A percentile compares a stretch with the other conserved stretches of the same genome.
phyloP scores from a whole-genome alignment of 1,140 invertebrate species.

The Oreohelix idahoensis region DNA sequence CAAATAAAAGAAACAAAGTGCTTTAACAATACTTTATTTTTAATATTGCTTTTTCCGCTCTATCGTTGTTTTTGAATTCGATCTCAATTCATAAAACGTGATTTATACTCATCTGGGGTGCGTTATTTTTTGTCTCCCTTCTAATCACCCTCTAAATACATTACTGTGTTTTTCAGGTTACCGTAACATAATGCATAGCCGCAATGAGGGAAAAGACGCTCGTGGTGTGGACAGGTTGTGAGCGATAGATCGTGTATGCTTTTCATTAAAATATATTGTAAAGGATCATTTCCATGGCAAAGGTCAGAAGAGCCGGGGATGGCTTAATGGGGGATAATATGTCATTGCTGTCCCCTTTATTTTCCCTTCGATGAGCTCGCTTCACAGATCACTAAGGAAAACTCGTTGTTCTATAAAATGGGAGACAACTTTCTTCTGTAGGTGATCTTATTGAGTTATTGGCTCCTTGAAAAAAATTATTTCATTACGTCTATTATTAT shows the following conservation, averaged over 20 bases:
- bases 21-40: no score
- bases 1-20: no score
- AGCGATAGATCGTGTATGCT: neutral
- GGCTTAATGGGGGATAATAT: no score
- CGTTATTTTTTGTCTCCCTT: neutral
- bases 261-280: slow-evolving; percentile 1
- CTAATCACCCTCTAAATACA: neutral
- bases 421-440: no score
- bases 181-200: neutral
- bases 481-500: no score
- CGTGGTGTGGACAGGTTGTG: neutral
- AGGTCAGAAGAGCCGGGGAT: neutral
- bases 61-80: neutral
- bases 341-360: no score
- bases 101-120: neutral
- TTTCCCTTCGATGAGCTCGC: no score
- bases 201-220: neutral
- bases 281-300: neutral
- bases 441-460: no score
- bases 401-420: no score
- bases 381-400: no score
- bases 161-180: neutral
- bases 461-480: no score
- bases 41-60: no score
- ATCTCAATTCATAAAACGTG: neutral